These are phyloP conservation scores for Philypnodon macrostomus DNA, from an alignment of 2,797 vertebrate species.

Conservation along the genomic window DNA sequence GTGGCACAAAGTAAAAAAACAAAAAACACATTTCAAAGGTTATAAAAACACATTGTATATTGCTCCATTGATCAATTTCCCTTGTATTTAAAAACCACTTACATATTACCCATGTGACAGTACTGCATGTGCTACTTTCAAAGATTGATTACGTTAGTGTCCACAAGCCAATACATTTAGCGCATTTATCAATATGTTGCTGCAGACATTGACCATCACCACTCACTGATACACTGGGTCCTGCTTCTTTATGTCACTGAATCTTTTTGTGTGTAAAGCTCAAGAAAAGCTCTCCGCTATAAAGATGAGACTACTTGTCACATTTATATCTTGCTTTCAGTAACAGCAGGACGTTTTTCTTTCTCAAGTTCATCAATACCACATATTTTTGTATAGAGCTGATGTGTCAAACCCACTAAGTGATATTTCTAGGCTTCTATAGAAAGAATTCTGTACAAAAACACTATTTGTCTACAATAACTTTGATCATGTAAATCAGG, in stretches of 20 bases:
- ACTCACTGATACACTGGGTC: constrained; percentile 2
- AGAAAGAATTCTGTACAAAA: no score
- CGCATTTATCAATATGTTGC: constrained; percentile 8
- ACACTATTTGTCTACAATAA: neutral
- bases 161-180: constrained; percentile 10
- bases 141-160: neutral
- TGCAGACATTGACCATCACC: constrained; percentile 3
- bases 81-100: neutral
- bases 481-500: no score
- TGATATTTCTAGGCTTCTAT: constrained; percentile 2
- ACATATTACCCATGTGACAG: neutral
- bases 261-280: constrained; percentile 12
- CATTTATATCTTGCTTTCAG: constrained; percentile 9
- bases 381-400: constrained; percentile 2
- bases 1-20: no score
- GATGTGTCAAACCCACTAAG: neutral
- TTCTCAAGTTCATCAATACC: constrained; percentile 10
- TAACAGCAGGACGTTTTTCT: constrained; percentile 11
- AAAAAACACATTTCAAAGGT: neutral
- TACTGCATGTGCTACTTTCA: neutral
- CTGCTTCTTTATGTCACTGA: constrained; percentile 9
- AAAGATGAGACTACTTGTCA: constrained; percentile 1
- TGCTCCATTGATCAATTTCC: neutral
- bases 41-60: no score
- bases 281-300: constrained; percentile 17